Conservation (phyloP, 2,888 invertebrate genomes). For the Zeuzera pyrina region DNA sequence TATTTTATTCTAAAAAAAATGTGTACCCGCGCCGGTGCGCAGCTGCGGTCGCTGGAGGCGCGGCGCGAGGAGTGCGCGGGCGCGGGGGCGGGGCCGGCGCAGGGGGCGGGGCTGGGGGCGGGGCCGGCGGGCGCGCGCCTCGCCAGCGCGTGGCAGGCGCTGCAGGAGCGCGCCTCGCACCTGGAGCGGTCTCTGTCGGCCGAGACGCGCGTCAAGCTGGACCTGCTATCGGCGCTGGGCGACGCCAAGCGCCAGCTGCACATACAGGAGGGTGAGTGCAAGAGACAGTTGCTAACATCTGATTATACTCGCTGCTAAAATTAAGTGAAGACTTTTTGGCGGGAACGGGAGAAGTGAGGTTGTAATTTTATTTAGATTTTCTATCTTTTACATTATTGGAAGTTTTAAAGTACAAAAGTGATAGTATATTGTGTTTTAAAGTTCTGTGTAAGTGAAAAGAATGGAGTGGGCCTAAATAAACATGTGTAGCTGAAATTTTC, state of each 20-base stretch:
- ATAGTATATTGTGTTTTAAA: too few species aligned
- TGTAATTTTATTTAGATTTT: too few species aligned
- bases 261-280: constrained; percentile 81
- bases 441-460: too few species aligned
- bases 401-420: too few species aligned
- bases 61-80: constrained; percentile 51
- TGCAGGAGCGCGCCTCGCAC: constrained; percentile 93
- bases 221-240: constrained; percentile 96
- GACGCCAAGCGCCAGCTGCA: constrained; percentile 93
- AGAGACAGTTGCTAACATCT: neutral
- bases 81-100: constrained; percentile 58
- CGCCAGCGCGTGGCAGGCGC: constrained; percentile 76
- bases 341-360: too few species aligned
- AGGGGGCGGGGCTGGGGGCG: constrained; percentile 28
- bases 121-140: constrained; percentile 78
- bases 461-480: too few species aligned
- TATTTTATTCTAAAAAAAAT: too few species aligned
- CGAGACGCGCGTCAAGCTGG: constrained; percentile 97
- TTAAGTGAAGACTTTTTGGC: too few species aligned
- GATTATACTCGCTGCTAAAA: too few species aligned
- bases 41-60: constrained; percentile 14
- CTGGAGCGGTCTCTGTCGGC: constrained; percentile 95
- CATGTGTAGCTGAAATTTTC: too few species aligned
- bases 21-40: constrained; percentile 41
- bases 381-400: too few species aligned